Conservation (phyloP, 2,113 vertebrate species). For the Pampusana beccarii region DNA sequence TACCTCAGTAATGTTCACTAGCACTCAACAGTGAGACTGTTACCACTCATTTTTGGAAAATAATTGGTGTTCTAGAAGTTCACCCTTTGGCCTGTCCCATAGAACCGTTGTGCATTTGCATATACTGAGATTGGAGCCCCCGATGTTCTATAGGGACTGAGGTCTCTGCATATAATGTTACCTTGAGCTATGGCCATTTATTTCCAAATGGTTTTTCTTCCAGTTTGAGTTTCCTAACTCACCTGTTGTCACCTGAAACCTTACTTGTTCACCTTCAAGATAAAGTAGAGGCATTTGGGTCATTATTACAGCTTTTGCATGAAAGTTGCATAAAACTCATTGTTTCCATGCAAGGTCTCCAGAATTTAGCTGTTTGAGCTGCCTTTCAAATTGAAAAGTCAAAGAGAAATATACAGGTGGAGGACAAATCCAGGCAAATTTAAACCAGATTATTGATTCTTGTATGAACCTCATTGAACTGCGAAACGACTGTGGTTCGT, state of each 20-base stretch:
- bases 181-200: accelerated
- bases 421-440: conserved; percentile 7
- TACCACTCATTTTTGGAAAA: neutral
- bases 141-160: neutral
- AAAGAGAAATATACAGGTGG: conserved; percentile 41
- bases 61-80: neutral
- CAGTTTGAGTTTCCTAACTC: neutral
- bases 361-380: neutral
- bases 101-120: neutral
- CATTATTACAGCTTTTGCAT: neutral
- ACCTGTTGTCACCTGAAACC: neutral
- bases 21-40: neutral
- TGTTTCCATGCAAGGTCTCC: neutral
- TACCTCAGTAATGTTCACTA: neutral
- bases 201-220: neutral
- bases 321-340: neutral
- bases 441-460: conserved; percentile 58
- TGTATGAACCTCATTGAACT: conserved; percentile 49
- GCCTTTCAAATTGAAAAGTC: conserved; percentile 35
- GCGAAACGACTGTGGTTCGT: conserved; percentile 48
- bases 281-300: neutral
- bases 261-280: neutral
- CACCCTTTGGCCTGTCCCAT: neutral
- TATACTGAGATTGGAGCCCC: neutral
- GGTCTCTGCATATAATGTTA: neutral